Conservation (phyloP, 1,140 invertebrate genomes). For the Brachionus angularis region DNA sequence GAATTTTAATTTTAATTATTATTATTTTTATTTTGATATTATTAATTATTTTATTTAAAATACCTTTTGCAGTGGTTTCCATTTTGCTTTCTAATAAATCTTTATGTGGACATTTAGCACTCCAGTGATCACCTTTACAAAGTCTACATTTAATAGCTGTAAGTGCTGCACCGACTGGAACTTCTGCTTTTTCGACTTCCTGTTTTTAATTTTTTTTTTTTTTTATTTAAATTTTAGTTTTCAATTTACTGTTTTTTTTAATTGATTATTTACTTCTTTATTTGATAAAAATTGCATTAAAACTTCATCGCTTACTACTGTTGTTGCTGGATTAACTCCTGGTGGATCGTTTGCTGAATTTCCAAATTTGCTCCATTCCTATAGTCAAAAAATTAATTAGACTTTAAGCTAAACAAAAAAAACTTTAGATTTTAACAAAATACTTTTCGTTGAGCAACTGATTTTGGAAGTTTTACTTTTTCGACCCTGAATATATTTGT, state of each 20-base stretch:
- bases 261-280: conserved; percentile 10
- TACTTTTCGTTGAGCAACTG: conserved; percentile 43
- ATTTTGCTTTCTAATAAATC: conserved; percentile 64
- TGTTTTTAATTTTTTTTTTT: conserved; percentile 77
- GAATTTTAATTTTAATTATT: conserved; percentile 42
- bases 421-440: background rate
- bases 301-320: conserved; percentile 30
- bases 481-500: conserved; percentile 40
- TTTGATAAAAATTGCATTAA: conserved; percentile 41
- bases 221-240: too few relatives aligned
- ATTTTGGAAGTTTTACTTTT: conserved; percentile 35
- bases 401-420: background rate
- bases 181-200: conserved; percentile 76
- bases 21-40: background rate
- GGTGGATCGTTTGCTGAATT: conserved; percentile 28
- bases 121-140: conserved; percentile 91
- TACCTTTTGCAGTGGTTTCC: conserved; percentile 47
- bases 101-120: conserved; percentile 91
- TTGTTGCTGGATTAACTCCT: conserved; percentile 41
- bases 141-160: conserved; percentile 85
- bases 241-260: too few relatives aligned
- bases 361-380: conserved; percentile 44
- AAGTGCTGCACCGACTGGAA: conserved; percentile 68
- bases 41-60: conserved; percentile 16
- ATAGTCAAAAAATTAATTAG: background rate